Conservation (phyloP, 2,113 vertebrate species). For the Sciurus niger region DNA sequence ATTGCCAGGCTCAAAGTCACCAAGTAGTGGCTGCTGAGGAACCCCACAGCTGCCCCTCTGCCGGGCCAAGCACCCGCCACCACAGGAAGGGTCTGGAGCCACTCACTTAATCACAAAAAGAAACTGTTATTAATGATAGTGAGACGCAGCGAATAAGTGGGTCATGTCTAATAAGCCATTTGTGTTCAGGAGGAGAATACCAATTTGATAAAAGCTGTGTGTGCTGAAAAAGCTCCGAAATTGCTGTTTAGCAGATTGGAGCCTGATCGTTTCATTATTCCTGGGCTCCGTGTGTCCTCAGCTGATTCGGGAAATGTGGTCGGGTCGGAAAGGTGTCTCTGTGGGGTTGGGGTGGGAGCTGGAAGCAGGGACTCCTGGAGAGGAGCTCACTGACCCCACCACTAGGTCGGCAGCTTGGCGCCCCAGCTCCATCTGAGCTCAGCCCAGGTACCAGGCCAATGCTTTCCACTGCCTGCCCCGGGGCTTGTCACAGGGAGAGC, state of each 20-base stretch:
- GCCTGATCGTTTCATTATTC: conserved; percentile 84
- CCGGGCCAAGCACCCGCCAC: conserved; percentile 21
- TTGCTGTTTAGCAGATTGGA: conserved; percentile 87
- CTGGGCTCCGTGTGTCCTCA: conserved; percentile 68
- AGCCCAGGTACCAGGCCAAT: neutral
- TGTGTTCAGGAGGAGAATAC: conserved; percentile 90
- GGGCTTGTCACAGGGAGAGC: conserved; percentile 61
- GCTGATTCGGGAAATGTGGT: conserved; percentile 80
- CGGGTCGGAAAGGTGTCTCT: conserved; percentile 60
- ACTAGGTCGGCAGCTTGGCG: neutral
- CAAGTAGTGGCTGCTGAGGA: conserved; percentile 74
- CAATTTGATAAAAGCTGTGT: conserved; percentile 88
- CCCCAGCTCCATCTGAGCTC: neutral
- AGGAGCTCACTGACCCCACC: neutral
- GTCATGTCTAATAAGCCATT: conserved; percentile 90
- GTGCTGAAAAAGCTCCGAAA: conserved; percentile 85
- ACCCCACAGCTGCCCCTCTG: conserved; percentile 51
- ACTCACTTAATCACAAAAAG: conserved; percentile 89
- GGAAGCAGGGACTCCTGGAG: neutral
- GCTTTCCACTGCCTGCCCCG: neutral
- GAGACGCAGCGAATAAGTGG: conserved; percentile 87
- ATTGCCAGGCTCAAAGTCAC: conserved; percentile 81
- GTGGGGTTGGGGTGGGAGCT: neutral
- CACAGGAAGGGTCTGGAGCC: conserved; percentile 79
- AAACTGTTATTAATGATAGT: conserved; percentile 89